Evolutionary conservation across 2,797 vertebrate species (phyloP), one percentile per base, ranked within the genome.

Genomic region (Streptopelia turtur): DNA sequence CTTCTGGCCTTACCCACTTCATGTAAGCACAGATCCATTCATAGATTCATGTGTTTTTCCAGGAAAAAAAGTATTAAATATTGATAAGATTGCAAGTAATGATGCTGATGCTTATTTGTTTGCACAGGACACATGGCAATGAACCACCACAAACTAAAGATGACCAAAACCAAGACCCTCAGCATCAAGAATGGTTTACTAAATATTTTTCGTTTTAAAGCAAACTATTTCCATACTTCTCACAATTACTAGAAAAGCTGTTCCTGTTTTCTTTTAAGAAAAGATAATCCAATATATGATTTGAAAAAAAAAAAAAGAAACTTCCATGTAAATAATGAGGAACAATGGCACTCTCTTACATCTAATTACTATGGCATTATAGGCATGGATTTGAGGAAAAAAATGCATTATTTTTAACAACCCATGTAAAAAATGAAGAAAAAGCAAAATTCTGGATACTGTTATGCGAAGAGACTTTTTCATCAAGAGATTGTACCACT

Each of bases 181-280:
- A 97, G 43, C 98, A 98, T 87, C 99, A 99, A 95, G 99, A 99
- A 97, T 99, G 99, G 99, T 99, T 99, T 97, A 99, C 99, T 80
- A 99, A 99, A 95, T 99, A 99, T 97, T 99, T 99, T 97, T 99
- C 99, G 88, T 99, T 99, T 97, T 99, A 97, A 99, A 97, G 88
- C 14, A 50, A 47, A 61, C 12, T 25, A 60, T 87, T 87, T 78
- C 57, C 17, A 25, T 43, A 61, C 33, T 77, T 76, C 56, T 82
- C 43, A 83, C 35, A 84, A 55, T 61, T 74, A 65, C 39, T 49
- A 25, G 24, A 78, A 70, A 78, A 94, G 39, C 50, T 22, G 47
- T 53, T 95, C 31, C 61, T 37, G 12, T 52, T 81, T 81, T 39
- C 18, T 82, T 69, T 52, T 47, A 86, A 14, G 33, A 53, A 87